phyloP scores from a whole-genome alignment of 1,140 invertebrate genomes.

The Diachasmimorpha longicaudata region DNA sequence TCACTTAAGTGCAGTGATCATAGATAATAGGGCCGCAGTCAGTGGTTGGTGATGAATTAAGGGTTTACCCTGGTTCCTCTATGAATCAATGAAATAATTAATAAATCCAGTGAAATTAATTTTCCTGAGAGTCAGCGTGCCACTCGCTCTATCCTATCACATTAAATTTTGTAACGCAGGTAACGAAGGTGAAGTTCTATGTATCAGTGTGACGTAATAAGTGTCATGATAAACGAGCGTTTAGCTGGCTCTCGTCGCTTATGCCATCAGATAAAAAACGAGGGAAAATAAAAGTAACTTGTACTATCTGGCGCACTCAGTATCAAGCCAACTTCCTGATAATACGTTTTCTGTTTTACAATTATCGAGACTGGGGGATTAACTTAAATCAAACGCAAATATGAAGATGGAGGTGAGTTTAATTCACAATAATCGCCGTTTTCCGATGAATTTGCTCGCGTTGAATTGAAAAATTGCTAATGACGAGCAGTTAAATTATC shows the following conservation, averaged over 20 bases:
- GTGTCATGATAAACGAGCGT: constrained; percentile 42
- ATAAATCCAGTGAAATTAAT: background rate
- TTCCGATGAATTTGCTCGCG: too few relatives aligned
- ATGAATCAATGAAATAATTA: too few relatives aligned
- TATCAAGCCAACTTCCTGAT: constrained; percentile 28
- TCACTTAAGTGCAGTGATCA: background rate
- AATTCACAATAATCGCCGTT: background rate
- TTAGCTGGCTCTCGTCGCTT: constrained; percentile 17
- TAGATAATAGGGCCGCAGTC: background rate
- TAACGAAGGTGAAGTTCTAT: background rate
- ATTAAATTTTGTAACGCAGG: background rate
- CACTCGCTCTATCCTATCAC: background rate
- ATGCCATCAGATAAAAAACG: constrained; percentile 44
- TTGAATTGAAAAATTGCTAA: background rate
- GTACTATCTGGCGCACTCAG: constrained; percentile 16
- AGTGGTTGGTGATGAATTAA: too few relatives aligned
- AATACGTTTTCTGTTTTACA: constrained; percentile 27
- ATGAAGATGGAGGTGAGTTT: constrained; percentile 47
- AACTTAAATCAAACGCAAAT: constrained; percentile 16
- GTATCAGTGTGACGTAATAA: constrained; percentile 36
- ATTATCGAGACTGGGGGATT: background rate
- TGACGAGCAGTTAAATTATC: background rate
- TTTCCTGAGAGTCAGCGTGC: background rate
- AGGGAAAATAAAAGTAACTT: constrained; percentile 10
- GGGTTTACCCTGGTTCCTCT: too few relatives aligned